Evolutionary conservation across 2,797 vertebrate species (phyloP).

Genomic region (Gorsachius magnificus): DNA sequence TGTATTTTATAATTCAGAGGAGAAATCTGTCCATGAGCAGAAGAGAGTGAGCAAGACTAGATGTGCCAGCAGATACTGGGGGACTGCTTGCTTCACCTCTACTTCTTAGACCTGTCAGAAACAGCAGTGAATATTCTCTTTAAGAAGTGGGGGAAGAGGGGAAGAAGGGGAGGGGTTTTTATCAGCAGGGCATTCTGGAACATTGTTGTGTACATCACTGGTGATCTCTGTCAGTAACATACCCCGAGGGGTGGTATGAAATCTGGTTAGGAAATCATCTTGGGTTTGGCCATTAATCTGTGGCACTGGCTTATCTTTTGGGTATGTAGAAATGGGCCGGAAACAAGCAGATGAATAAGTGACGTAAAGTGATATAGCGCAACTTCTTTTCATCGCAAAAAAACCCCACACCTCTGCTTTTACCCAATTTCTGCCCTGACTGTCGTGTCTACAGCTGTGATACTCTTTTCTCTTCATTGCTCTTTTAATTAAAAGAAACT

Average conservation of each 20-base stretch:
- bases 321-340: not conserved
- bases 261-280: not conserved
- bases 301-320: not conserved
- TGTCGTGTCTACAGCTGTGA: not conserved
- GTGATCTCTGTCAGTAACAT: not conserved
- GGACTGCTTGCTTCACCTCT: not conserved
- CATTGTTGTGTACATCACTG: accelerated
- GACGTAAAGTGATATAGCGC: not conserved
- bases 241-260: not conserved
- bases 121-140: not conserved
- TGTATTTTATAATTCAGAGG: not conserved
- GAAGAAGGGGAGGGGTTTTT: not conserved
- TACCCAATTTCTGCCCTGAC: not conserved
- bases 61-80: not conserved
- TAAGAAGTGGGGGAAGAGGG: not conserved
- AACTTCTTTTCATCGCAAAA: not conserved
- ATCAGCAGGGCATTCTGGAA: not conserved
- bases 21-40: not conserved
- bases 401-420: not conserved
- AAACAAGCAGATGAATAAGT: not conserved
- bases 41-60: not conserved
- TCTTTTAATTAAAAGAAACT: slow-evolving; percentile 18
- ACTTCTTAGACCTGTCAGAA: not conserved
- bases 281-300: not conserved
- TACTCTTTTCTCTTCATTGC: not conserved